Percentiles rank a stretch among this genome's conserved stretches.
phyloP scores from a whole-genome alignment of 2,113 vertebrate genomes.

The Rhea pennata region DNA sequence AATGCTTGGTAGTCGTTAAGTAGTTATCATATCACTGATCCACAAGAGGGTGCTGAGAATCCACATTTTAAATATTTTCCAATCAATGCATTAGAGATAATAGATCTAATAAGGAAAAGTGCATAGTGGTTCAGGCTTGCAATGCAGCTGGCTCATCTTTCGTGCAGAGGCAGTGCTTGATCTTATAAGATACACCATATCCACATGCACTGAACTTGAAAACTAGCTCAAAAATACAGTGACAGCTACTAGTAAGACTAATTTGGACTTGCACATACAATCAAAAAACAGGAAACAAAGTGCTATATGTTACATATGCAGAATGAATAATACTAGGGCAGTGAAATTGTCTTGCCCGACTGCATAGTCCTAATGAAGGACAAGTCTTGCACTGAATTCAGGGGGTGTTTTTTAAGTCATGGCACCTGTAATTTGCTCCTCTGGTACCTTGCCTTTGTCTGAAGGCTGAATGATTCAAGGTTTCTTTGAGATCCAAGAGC shows the following conservation, averaged over 20 bases:
- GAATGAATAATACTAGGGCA: neutral
- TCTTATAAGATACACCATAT: neutral
- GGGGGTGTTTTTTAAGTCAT: neutral
- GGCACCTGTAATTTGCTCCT: neutral
- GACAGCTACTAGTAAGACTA: neutral
- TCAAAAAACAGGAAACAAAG: neutral
- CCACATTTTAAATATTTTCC: neutral
- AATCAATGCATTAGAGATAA: neutral
- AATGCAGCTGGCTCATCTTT: neutral
- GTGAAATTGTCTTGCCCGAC: neutral
- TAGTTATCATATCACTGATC: neutral
- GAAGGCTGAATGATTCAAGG: neutral
- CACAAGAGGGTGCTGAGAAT: constrained; percentile 56
- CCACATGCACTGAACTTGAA: neutral
- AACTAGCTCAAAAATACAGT: neutral
- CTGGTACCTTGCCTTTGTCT: neutral
- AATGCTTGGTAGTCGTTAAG: neutral
- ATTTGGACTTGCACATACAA: neutral
- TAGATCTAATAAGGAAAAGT: neutral
- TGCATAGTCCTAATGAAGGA: neutral
- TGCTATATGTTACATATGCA: neutral
- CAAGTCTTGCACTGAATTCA: neutral
- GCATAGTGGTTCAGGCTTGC: neutral
- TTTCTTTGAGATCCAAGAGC: neutral
- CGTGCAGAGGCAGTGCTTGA: neutral